Evolutionary conservation across 2,888 invertebrate genomes (phyloP).

Genomic region (Tipula helvola): DNA sequence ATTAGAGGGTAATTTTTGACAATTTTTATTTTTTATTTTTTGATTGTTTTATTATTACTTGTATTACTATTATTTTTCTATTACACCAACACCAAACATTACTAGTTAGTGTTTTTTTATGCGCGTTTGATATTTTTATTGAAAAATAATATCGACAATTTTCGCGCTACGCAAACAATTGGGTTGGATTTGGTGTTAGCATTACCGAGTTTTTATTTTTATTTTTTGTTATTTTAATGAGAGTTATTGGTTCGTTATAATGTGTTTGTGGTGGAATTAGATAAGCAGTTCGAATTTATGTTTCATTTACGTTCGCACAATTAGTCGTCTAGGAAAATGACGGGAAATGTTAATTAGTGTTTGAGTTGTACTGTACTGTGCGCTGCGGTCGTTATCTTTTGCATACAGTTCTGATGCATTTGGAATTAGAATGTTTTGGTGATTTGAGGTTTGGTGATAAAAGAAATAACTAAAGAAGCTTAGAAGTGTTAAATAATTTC

Average conservation of each 20-base stretch:
- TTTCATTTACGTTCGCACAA: background rate
- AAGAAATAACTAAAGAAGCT: no score
- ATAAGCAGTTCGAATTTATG: background rate
- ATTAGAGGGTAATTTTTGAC: background rate
- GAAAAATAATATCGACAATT: background rate
- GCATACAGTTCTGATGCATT: background rate
- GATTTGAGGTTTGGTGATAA: background rate
- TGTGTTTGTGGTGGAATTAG: background rate
- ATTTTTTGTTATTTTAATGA: background rate
- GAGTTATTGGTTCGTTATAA: background rate
- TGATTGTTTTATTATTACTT: background rate
- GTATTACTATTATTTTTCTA: background rate
- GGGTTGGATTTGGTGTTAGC: background rate
- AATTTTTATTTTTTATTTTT: background rate
- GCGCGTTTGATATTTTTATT: background rate
- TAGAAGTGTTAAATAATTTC: no score
- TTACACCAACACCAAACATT: background rate
- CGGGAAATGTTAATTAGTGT: background rate
- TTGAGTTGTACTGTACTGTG: background rate
- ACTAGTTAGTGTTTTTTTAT: background rate
- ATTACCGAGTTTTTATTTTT: background rate
- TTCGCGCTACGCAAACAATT: background rate
- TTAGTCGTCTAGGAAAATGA: background rate
- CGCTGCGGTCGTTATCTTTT: background rate
- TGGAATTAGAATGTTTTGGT: background rate